A percentile compares a stretch with the other conserved stretches of the same genome.
These are phyloP conservation scores for Drosophila leonis DNA, from an alignment of 2,888 invertebrate species.

Conservation along the genomic window DNA sequence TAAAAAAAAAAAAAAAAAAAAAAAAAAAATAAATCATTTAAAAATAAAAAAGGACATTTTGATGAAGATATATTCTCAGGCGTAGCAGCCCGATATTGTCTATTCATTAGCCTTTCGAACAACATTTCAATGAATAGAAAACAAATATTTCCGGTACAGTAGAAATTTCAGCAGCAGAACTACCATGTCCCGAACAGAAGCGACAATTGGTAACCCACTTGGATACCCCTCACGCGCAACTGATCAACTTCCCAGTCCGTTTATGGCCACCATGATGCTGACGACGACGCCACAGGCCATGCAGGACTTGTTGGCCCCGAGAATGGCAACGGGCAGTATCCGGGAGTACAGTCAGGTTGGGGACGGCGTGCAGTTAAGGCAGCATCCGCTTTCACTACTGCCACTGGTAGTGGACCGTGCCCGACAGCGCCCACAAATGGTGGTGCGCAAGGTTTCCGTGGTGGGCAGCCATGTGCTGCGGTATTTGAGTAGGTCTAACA, in stretches of 20 bases:
- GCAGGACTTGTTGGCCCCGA: constrained; percentile 4
- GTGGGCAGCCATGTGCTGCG: constrained; percentile 49
- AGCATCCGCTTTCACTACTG: constrained; percentile 8
- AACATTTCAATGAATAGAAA: neutral
- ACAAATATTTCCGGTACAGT: constrained; percentile 19
- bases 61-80: no score
- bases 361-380: constrained; percentile 32
- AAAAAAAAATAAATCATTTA: no score
- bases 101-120: constrained; percentile 1
- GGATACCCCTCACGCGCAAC: neutral
- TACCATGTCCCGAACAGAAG: constrained; percentile 16
- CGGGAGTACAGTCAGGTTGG: constrained; percentile 39
- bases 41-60: no score
- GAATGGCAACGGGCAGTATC: neutral
- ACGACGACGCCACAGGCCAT: neutral
- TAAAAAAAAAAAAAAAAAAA: no score
- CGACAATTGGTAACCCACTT: constrained; percentile 6
- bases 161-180: constrained; percentile 13
- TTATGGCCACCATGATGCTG: constrained; percentile 18
- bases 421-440: constrained; percentile 17
- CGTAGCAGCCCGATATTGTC: neutral
- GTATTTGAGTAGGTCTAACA: constrained; percentile 30
- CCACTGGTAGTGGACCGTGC: constrained; percentile 15
- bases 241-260: neutral
- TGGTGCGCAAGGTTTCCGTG: constrained; percentile 48